phyloP scores from a whole-genome alignment of 2,797 vertebrate genomes.

The Etheostoma perlongum region DNA sequence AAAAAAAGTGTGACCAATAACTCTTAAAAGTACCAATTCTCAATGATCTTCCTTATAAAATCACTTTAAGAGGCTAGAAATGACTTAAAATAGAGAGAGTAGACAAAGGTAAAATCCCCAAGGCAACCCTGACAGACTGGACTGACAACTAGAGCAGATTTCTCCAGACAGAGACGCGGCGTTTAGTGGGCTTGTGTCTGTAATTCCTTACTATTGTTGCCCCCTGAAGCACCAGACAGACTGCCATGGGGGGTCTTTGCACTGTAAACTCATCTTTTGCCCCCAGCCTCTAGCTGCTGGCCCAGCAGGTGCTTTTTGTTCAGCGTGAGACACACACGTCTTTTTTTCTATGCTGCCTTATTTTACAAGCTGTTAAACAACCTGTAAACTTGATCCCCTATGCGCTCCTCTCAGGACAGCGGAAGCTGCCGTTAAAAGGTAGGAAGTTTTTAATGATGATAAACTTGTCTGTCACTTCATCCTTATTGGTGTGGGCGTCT shows the following conservation, averaged over 20 bases:
- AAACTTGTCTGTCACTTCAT: constrained; percentile 58
- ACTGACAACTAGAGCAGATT: constrained; percentile 23
- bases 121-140: constrained; percentile 27
- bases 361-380: constrained; percentile 72
- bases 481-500: constrained; percentile 26
- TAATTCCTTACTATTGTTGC: constrained; percentile 56
- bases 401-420: constrained; percentile 69
- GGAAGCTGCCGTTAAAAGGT: constrained; percentile 70
- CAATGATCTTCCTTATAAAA: not conserved
- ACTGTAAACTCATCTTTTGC: constrained; percentile 47
- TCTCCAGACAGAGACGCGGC: constrained; percentile 35
- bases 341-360: constrained; percentile 50
- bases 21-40: too few species aligned
- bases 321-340: constrained; percentile 39
- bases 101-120: constrained; percentile 15
- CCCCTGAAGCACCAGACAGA: constrained; percentile 53
- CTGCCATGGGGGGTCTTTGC: constrained; percentile 65
- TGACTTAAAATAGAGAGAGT: not conserved
- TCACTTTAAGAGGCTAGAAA: not conserved
- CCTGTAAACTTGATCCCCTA: constrained; percentile 71
- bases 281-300: constrained; percentile 8
- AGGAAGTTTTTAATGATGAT: constrained; percentile 66
- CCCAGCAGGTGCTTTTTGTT: constrained; percentile 53
- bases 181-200: constrained; percentile 44
- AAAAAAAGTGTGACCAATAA: not conserved